These are phyloP conservation scores for Epistrophe eligans DNA, from an alignment of 2,888 invertebrate genomes.

Conservation along the genomic window DNA sequence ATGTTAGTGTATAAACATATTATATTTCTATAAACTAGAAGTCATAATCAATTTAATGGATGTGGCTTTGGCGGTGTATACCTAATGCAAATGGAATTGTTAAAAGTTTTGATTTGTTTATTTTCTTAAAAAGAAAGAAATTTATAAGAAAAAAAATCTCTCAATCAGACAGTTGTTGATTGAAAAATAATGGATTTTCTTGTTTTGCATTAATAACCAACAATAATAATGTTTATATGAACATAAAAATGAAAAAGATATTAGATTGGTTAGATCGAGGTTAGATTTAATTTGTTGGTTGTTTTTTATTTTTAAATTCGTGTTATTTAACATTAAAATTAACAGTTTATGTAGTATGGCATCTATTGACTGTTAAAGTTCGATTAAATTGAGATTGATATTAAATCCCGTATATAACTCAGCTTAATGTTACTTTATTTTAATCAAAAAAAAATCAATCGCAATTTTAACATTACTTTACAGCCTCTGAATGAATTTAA, in stretches of 20 bases:
- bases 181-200: constrained; percentile 28
- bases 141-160: not conserved
- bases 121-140: not conserved
- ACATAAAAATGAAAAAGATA: not conserved
- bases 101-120: not conserved
- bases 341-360: no score
- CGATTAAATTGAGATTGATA: no score
- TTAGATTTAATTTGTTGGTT: not conserved
- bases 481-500: no score
- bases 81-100: not conserved
- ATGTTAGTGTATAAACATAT: no score
- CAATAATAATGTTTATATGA: not conserved
- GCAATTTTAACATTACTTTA: no score
- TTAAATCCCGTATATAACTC: no score
- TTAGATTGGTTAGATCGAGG: not conserved
- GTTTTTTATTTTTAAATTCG: not conserved
- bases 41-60: constrained; percentile 8
- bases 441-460: no score
- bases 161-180: constrained; percentile 1
- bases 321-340: not conserved
- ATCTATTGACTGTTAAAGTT: no score
- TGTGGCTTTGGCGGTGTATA: constrained; percentile 13
- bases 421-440: no score
- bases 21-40: not conserved
- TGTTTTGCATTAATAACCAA: not conserved